Evolutionary conservation across 2,797 vertebrate genomes (phyloP).

Genomic region (Spheniscus humboldti): DNA sequence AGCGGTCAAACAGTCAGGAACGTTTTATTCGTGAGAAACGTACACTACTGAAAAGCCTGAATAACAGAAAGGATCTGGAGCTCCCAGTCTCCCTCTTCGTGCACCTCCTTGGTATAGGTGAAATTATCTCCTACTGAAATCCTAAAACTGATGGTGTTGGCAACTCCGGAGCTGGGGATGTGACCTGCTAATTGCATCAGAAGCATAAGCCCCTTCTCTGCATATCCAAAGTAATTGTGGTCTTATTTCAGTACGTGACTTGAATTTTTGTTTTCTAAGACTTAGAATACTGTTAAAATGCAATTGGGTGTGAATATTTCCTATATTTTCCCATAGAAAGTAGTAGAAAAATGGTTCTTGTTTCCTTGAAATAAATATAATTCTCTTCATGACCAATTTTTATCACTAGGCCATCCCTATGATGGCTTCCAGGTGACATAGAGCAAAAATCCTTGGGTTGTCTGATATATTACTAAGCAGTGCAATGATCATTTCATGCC

Average conservation of each 20-base stretch:
- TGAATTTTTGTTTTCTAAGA: not conserved
- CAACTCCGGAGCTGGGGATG: not conserved
- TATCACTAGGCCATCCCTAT: not conserved
- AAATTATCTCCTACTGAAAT: not conserved
- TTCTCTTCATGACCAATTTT: not conserved
- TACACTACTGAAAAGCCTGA: not conserved
- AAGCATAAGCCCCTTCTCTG: not conserved
- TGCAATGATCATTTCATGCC: not conserved
- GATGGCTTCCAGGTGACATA: not conserved
- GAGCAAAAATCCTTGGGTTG: not conserved
- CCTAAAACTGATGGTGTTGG: fast-evolving
- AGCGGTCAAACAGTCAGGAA: not conserved
- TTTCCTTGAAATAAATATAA: not conserved
- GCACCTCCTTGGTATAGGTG: not conserved
- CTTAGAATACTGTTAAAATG: not conserved
- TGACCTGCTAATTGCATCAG: not conserved
- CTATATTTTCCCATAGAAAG: not conserved
- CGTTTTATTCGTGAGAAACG: not conserved
- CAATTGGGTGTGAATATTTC: not conserved
- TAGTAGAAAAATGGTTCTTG: not conserved
- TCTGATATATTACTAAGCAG: not conserved
- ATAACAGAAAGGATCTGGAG: not conserved
- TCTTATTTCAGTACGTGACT: not conserved
- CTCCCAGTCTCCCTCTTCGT: not conserved
- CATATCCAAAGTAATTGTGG: not conserved